phyloP scores from a whole-genome alignment of 1,140 invertebrate genomes.

The Brachionus rubens region DNA sequence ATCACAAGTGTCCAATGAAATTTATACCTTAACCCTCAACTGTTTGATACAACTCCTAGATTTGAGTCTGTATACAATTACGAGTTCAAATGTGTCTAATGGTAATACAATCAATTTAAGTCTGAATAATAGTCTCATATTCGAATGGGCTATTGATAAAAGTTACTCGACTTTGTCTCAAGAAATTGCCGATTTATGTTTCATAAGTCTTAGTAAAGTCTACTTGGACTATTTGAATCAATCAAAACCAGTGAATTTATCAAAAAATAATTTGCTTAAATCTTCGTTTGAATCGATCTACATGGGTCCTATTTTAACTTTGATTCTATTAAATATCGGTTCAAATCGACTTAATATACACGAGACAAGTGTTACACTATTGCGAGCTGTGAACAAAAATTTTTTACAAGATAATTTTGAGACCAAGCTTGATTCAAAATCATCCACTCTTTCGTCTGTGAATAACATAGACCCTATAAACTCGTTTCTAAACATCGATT shows the following conservation, averaged over 20 bases:
- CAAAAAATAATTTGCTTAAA: constrained; percentile 20
- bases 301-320: constrained; percentile 93
- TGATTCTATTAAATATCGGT: constrained; percentile 90
- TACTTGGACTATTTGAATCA: constrained; percentile 67
- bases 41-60: constrained; percentile 88
- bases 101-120: neutral
- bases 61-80: constrained; percentile 86
- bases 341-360: constrained; percentile 84
- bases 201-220: constrained; percentile 86
- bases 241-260: neutral
- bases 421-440: neutral
- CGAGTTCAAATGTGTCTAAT: neutral
- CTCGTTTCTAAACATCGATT: neutral
- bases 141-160: constrained; percentile 91
- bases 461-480: constrained; percentile 48
- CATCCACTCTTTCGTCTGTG: neutral
- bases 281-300: constrained; percentile 57
- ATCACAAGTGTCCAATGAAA: constrained; percentile 62
- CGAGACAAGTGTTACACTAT: constrained; percentile 84
- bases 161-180: constrained; percentile 82
- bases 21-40: constrained; percentile 83
- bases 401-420: constrained; percentile 73
- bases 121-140: neutral
- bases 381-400: constrained; percentile 87
- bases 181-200: constrained; percentile 88